Conservation (phyloP, 2,888 invertebrate genomes). For the Eudasyphora cyanicolor region DNA sequence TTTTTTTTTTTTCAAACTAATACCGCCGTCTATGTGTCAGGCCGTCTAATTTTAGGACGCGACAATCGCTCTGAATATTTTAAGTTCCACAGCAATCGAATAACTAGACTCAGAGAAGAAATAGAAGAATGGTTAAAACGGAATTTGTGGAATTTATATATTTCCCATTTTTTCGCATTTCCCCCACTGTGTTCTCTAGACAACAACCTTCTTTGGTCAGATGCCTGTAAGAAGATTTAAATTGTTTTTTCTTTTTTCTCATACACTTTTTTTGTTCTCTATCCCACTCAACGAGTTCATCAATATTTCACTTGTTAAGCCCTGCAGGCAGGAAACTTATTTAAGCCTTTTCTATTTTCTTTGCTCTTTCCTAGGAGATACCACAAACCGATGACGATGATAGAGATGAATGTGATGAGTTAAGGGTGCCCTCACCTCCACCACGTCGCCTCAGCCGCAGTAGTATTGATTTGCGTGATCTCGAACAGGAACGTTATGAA, state of each 20-base stretch:
- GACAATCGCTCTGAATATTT: too few relatives aligned
- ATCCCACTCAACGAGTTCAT: not conserved
- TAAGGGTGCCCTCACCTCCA: conserved; percentile 79
- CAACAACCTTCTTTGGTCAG: not conserved
- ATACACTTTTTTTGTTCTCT: not conserved
- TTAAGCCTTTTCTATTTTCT: conserved; percentile 3
- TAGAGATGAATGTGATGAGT: conserved; percentile 79
- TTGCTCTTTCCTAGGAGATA: conserved; percentile 72
- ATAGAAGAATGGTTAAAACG: too few relatives aligned
- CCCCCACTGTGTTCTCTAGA: too few relatives aligned
- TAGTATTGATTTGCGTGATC: conserved; percentile 80
- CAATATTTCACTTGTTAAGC: conserved; percentile 22
- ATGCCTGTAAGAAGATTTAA: not conserved
- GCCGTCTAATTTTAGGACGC: too few relatives aligned
- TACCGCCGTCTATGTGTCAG: too few relatives aligned
- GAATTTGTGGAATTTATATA: too few relatives aligned
- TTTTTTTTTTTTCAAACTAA: too few relatives aligned
- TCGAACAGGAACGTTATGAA: conserved; percentile 80
- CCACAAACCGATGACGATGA: conserved; percentile 76
- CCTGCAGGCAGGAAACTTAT: conserved; percentile 14
- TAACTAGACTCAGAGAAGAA: too few relatives aligned
- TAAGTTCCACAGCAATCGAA: too few relatives aligned
- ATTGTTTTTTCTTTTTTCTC: not conserved
- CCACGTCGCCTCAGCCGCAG: conserved; percentile 80
- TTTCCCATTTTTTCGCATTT: too few relatives aligned